phyloP scores from a whole-genome alignment of 2,113 vertebrate genomes.

The Rhinopomastus cyanomelas region DNA sequence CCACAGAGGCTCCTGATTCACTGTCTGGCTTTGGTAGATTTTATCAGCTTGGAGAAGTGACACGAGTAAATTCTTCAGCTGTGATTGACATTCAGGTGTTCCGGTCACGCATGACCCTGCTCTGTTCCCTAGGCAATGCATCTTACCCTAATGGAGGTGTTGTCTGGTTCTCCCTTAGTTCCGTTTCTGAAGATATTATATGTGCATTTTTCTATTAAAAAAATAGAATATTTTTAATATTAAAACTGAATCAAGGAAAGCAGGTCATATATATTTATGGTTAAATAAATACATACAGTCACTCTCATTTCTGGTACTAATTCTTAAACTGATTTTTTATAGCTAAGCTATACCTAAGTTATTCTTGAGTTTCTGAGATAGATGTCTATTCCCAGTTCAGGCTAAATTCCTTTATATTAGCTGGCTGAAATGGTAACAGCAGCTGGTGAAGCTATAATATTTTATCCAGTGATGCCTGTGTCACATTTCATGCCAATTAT shows the following conservation, averaged over 20 bases:
- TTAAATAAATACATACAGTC: not conserved
- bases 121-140: not conserved
- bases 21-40: not conserved
- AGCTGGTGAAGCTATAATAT: slow-evolving; percentile 12
- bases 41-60: not conserved
- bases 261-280: not conserved
- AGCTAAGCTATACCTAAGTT: not conserved
- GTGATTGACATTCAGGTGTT: not conserved
- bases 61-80: not conserved
- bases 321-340: not conserved
- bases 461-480: slow-evolving; percentile 18
- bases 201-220: not conserved
- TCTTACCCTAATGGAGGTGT: not conserved
- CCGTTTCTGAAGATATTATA: not conserved
- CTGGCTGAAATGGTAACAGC: slow-evolving; percentile 1
- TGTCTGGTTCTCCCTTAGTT: not conserved
- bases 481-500: slow-evolving; percentile 37
- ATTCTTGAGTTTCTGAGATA: not conserved
- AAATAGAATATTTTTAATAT: not conserved
- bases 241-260: not conserved
- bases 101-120: not conserved
- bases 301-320: not conserved
- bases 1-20: not conserved
- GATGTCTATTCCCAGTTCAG: not conserved
- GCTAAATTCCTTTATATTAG: slow-evolving; percentile 5